Evolutionary conservation across 2,888 invertebrate genomes (phyloP).

Genomic region (Melangyna quadrimaculata): DNA sequence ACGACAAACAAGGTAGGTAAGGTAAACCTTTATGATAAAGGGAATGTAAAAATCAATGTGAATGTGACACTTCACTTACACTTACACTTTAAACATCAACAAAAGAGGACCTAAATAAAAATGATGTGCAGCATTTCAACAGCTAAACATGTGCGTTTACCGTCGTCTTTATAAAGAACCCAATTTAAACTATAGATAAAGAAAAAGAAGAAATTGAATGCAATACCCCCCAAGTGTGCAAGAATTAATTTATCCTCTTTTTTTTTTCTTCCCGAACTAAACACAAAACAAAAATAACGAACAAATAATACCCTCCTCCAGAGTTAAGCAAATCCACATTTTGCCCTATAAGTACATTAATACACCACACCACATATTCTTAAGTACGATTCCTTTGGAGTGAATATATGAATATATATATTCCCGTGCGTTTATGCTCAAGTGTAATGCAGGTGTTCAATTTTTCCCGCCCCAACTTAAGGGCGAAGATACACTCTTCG

Average conservation of each 20-base stretch:
- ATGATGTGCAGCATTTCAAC: constrained; percentile 5
- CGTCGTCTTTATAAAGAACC: constrained; percentile 9
- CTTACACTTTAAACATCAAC: background rate
- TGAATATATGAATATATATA: background rate
- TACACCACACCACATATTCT: constrained; percentile 23
- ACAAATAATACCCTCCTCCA: background rate
- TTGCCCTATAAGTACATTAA: constrained; percentile 42
- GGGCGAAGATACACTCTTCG: constrained; percentile 53
- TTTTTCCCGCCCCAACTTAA: constrained; percentile 67
- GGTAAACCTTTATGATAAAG: background rate
- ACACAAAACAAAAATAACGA: background rate
- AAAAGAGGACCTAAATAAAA: constrained; percentile 20
- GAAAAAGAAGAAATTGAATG: constrained; percentile 42
- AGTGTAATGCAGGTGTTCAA: constrained; percentile 71
- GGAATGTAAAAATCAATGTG: constrained; percentile 37
- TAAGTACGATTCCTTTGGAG: constrained; percentile 21
- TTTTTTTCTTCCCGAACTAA: constrained; percentile 6
- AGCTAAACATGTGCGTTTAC: constrained; percentile 53
- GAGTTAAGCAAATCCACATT: constrained; percentile 42
- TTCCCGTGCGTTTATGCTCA: constrained; percentile 64
- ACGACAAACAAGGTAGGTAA: too few species aligned
- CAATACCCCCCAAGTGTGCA: constrained; percentile 69
- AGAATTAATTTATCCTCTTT: constrained; percentile 65
- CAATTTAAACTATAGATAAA: background rate
- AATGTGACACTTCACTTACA: constrained; percentile 57